Percentiles rank a stretch among this genome's conserved stretches.
Evolutionary conservation across 2,888 invertebrate genomes (phyloP).

Genomic region (Drepanosiphum platanoidis): DNA sequence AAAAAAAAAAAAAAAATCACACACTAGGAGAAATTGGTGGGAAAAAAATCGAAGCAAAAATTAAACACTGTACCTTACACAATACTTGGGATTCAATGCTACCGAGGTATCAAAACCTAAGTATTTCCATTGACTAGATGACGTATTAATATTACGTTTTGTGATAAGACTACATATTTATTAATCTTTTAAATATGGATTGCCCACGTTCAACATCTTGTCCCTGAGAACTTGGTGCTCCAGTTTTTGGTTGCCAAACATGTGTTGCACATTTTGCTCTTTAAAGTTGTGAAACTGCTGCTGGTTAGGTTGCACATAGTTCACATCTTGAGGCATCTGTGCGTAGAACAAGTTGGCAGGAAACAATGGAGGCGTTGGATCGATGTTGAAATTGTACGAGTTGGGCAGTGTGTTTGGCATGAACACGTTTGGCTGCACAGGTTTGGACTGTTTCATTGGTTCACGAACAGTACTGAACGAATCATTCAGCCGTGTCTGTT

Average conservation of each 20-base stretch:
- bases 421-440: conserved; percentile 56
- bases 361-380: conserved; percentile 53
- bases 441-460: conserved; percentile 59
- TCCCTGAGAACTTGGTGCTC: conserved; percentile 58
- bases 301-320: conserved; percentile 54
- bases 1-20: conserved; percentile 56
- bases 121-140: conserved; percentile 62
- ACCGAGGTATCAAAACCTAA: conserved; percentile 62
- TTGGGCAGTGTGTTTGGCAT: conserved; percentile 58
- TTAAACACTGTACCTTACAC: conserved; percentile 61
- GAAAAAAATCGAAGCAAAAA: conserved; percentile 57
- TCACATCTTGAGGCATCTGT: conserved; percentile 60
- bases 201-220: conserved; percentile 61
- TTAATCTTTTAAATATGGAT: conserved; percentile 62
- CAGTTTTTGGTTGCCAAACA: conserved; percentile 56
- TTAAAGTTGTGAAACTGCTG: conserved; percentile 56
- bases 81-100: conserved; percentile 62
- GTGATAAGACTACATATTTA: conserved; percentile 58
- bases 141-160: conserved; percentile 59
- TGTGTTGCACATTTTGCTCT: conserved; percentile 55
- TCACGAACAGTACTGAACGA: conserved; percentile 49
- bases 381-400: conserved; percentile 59
- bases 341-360: conserved; percentile 56
- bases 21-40: conserved; percentile 61
- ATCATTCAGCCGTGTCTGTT: conserved; percentile 48